phyloP scores from a whole-genome alignment of 2,113 vertebrate species.

The Forbesichthys agassizii region DNA sequence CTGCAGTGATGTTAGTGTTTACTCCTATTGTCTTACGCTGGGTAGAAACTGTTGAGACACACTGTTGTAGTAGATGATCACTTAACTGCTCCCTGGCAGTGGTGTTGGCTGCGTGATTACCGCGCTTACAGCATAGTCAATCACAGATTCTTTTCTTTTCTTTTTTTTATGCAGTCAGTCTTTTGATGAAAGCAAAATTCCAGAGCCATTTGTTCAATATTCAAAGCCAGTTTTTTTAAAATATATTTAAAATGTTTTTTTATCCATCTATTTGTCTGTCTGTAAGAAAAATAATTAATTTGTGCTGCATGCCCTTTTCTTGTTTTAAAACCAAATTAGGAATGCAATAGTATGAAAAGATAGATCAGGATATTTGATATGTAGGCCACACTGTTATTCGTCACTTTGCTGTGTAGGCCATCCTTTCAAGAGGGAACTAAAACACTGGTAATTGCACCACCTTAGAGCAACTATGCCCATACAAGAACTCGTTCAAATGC shows the following conservation, averaged over 20 bases:
- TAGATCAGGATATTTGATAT: neutral
- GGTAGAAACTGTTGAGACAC: no score
- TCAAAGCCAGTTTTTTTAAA: no score
- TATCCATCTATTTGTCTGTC: no score
- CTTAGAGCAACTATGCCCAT: conserved; percentile 37
- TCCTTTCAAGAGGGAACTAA: conserved; percentile 5
- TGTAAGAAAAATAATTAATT: no score
- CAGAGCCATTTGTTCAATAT: no score
- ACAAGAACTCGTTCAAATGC: conserved; percentile 60
- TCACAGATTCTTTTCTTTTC: no score
- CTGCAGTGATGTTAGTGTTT: neutral
- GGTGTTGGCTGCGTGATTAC: neutral
- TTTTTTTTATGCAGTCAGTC: no score
- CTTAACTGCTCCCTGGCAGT: neutral
- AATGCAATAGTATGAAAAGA: neutral
- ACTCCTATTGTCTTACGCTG: neutral
- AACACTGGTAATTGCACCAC: conserved; percentile 22
- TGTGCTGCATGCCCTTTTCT: no score
- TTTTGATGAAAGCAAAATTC: no score
- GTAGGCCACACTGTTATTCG: conserved; percentile 10
- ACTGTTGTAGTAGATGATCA: no score
- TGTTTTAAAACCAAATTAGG: neutral
- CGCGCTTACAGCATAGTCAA: neutral
- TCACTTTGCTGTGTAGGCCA: conserved; percentile 21
- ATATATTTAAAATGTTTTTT: no score